phyloP scores from a whole-genome alignment of 2,113 vertebrate species.

The Cairina moschata region DNA sequence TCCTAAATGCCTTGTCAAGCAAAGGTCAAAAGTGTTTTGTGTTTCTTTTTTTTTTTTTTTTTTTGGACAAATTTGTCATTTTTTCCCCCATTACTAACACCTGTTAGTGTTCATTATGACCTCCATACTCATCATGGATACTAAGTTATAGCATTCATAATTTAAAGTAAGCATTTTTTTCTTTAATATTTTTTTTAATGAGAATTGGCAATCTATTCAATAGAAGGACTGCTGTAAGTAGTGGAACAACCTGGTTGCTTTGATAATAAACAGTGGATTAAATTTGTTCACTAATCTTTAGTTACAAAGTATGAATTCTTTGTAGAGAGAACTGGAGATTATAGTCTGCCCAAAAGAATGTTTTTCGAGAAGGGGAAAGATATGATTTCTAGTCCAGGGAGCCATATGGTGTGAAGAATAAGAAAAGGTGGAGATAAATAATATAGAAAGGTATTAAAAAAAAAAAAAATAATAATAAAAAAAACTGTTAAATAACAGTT shows the following conservation, averaged over 20 bases:
- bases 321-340: neutral
- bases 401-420: neutral
- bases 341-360: neutral
- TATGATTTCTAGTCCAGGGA: neutral
- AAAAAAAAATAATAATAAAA: neutral
- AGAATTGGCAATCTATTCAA: neutral
- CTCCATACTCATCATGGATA: neutral
- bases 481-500: neutral
- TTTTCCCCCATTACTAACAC: neutral
- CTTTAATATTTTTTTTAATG: no score
- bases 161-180: neutral
- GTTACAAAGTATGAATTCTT: neutral
- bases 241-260: neutral
- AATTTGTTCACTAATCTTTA: neutral
- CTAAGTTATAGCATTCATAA: fast-evolving
- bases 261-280: neutral
- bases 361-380: neutral
- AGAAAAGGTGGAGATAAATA: neutral
- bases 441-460: no score
- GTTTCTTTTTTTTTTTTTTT: no score
- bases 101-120: neutral
- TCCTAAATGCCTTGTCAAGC: neutral
- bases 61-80: neutral
- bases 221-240: neutral
- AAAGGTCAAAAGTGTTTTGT: neutral